A percentile compares a stretch with the other conserved stretches of the same genome.
Evolutionary conservation across 2,113 vertebrate genomes (phyloP).

Genomic region (Lophotis ruficrista): DNA sequence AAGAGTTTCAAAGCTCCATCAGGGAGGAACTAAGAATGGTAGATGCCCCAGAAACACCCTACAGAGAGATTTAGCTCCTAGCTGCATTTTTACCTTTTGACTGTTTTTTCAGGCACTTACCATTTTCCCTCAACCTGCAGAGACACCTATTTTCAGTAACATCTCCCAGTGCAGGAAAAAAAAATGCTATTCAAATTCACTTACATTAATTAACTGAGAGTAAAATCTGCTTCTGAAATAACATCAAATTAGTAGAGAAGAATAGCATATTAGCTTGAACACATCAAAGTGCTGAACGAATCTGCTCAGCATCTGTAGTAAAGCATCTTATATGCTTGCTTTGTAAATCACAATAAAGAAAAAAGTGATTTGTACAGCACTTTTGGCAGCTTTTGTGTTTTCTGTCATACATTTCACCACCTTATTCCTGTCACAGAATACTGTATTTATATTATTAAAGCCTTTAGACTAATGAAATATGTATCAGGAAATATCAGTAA

Average conservation of each 20-base stretch:
- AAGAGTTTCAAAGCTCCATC: background rate
- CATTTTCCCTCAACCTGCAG: background rate
- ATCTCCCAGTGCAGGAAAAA: background rate
- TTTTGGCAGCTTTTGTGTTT: background rate
- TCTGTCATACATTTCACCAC: background rate
- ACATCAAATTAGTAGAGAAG: conserved; percentile 6
- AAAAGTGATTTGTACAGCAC: background rate
- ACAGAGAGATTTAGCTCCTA: background rate
- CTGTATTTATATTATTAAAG: background rate
- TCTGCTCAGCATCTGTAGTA: background rate
- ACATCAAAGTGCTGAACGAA: conserved; percentile 38
- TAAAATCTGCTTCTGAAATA: conserved; percentile 16
- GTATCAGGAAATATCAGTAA: background rate
- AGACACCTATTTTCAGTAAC: conserved; percentile 3
- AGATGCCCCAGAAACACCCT: conserved; percentile 1
- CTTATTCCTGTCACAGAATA: background rate
- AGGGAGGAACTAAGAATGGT: background rate
- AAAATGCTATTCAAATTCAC: background rate
- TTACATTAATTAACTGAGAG: conserved; percentile 22
- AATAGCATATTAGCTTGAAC: background rate
- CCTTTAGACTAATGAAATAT: conserved; percentile 6
- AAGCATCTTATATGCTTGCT: background rate
- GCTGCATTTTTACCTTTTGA: background rate
- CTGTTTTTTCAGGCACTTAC: background rate
- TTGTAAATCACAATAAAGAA: conserved; percentile 4